phyloP scores from a whole-genome alignment of 30 jellyfish, hydroid and myxozoan species.

The Hydractinia echinata region DNA sequence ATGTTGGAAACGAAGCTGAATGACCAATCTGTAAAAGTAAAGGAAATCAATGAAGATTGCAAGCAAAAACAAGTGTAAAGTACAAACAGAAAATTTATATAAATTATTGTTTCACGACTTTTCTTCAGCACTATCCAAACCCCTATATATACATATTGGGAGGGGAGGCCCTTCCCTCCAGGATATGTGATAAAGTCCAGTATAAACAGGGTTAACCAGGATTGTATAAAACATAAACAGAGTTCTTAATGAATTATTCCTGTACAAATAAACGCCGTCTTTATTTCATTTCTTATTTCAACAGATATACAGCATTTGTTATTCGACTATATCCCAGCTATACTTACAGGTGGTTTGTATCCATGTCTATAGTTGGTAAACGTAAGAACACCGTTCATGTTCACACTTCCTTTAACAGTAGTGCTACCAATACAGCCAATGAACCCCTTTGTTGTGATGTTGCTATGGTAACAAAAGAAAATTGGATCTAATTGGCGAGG shows the following conservation, averaged over 20 bases:
- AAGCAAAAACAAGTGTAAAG: too few species aligned
- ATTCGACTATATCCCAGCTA: neutral
- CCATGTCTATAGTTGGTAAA: slow-evolving; percentile 56
- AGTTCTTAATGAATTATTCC: too few species aligned
- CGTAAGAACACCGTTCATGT: neutral
- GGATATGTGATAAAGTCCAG: neutral
- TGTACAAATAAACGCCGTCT: too few species aligned
- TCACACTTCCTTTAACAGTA: slow-evolving; percentile 15
- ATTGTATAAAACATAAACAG: neutral
- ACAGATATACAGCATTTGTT: too few species aligned
- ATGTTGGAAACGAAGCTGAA: slow-evolving; percentile 60
- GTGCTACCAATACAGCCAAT: slow-evolving; percentile 53
- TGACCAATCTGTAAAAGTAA: slow-evolving; percentile 43
- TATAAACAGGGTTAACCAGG: neutral
- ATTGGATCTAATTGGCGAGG: too few species aligned
- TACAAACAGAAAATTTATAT: too few species aligned
- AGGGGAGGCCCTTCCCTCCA: too few species aligned
- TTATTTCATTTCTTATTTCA: too few species aligned
- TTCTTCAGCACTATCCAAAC: too few species aligned
- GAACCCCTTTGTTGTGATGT: slow-evolving; percentile 40
- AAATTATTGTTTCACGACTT: too few species aligned
- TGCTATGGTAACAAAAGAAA: slow-evolving; percentile 12
- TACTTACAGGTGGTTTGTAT: slow-evolving; percentile 47
- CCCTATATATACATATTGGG: too few species aligned
- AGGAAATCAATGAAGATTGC: neutral